Base-by-base conservation (phyloP, 2,888 invertebrate genomes). In the Polyommatus iphigenia region DNA sequence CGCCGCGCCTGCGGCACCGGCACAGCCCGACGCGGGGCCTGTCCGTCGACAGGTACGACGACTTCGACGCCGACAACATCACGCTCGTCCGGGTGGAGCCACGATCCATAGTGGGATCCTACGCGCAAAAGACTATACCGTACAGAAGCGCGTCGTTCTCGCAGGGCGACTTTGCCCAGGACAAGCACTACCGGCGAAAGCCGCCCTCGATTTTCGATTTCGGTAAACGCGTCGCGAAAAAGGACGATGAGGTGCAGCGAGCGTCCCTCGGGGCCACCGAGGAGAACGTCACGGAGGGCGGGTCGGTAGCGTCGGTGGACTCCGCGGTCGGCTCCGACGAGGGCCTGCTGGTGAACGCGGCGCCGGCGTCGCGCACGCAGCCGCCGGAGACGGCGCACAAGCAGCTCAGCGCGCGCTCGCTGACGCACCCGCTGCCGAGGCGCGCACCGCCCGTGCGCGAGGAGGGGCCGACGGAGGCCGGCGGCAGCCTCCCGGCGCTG, bases 141-240 rank as follows among this genome's bases (percentile, higher is more conserved):
- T 96, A 96, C 86, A 95, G 98, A 62, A 97, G 97, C 85, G 97
- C 97, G 7, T 98, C 98, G 8, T 98, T 98, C 86, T 97, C 98
- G 0, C 97, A 98, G 90, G 97, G 97, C 80, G 98, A 98, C 88
- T 97, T 96, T 84, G 94, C 96, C 0, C 95, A 95, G 78, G 96
- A 96, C 81, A 91, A 92, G 80, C 88, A 92, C 80, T 92, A 91
- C 79, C 87, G 90, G 81, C 85, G 90, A 82, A 84, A 93, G 82
- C 88, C 89, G 81, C 90, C 87, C 18, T 92, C 93, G 15, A 89
- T 91, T 78, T 93, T 93, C 79, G 92, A 94, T 83, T 93, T 93
- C 81, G 93, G 86, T 73, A 92, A 86, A 84, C 92, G 88, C 77
- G 83, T 88, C 78, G 85, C 82, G 77, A 88, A 86, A 81, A 83